These are phyloP conservation scores for Zaprionus ornatus DNA, from an alignment of 1,140 invertebrate genomes.

Conservation along the genomic window DNA sequence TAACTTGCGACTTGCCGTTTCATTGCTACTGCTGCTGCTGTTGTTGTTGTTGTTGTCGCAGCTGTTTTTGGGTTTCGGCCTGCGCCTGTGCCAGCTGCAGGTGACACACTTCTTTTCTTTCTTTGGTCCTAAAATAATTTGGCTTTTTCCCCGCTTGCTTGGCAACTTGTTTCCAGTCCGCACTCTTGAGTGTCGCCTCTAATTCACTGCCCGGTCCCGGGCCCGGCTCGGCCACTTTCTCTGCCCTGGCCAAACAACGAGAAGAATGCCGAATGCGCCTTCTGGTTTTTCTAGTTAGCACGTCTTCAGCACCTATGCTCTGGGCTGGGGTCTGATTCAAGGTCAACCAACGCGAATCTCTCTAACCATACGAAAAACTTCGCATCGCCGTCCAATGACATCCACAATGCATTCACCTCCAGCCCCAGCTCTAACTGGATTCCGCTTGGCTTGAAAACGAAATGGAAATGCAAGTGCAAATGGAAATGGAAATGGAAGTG, in stretches of 20 bases:
- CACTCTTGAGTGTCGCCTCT: too few relatives aligned
- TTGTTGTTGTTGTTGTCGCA: conserved; percentile 34
- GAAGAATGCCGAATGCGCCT: conserved; percentile 10
- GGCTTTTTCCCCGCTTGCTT: conserved; percentile 62
- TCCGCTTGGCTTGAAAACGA: background rate
- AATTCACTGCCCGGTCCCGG: background rate
- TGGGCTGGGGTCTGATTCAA: conserved; percentile 57
- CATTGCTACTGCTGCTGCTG: background rate
- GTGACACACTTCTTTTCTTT: conserved; percentile 63
- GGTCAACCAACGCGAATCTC: conserved; percentile 48
- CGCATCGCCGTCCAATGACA: background rate
- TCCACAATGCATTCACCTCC: conserved; percentile 42
- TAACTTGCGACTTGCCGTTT: conserved; percentile 4
- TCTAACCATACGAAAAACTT: background rate
- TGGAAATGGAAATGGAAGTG: background rate
- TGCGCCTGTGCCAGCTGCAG: conserved; percentile 51
- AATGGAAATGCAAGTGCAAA: background rate
- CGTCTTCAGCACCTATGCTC: conserved; percentile 39
- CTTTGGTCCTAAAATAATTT: conserved; percentile 73
- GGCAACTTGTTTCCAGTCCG: conserved; percentile 62
- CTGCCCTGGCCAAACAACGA: conserved; percentile 43
- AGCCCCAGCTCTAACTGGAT: background rate
- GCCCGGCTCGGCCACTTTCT: conserved; percentile 56
- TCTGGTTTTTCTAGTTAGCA: conserved; percentile 56
- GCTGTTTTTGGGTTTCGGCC: conserved; percentile 46